Evolutionary conservation across 2,797 vertebrate species (phyloP), one percentile per base, ranked within the genome.

Genomic region (Microctenopoma steveboyesi): DNA sequence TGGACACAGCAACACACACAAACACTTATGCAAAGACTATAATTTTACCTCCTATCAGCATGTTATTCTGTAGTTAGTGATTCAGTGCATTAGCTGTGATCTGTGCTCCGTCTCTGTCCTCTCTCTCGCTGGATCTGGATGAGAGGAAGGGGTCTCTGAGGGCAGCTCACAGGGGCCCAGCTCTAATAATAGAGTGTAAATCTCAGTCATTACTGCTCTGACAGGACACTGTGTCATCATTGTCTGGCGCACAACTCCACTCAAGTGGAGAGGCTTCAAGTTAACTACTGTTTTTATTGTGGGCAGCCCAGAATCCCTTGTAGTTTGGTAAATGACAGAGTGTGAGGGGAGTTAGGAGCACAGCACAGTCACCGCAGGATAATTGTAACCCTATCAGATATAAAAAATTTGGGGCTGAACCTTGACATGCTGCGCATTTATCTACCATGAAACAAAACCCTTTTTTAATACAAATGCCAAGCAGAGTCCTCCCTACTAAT

Each of bases 121-220:
- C 76, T 60, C 74, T 76, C 60, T 66, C 11, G 50, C 76, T 79
- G 78, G 72, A 69, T 68, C 53, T 61, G 64, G 74, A 80, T 69
- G 71, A 78, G 70, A 83, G 76, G 78, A 83, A 64, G 81, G 89
- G 88, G 88, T 89, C 90, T 90, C 87, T 6, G 28, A 82, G 84
- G 89, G 85, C 84, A 79, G 67, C 79, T 85, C 83, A 80, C 82
- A 83, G 83, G 85, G 90, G 87, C 89, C 86, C 78, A 60, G 85
- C 79, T 92, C 89, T 92, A 92, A 93, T 92, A 93, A 93, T 89
- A 91, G 90, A 89, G 90, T 84, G 86, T 87, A 89, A 88, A 92
- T 90, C 89, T 89, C 86, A 89, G 88, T 91, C 89, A 91, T 92
- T 91, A 91, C 87, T 82, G 79, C 84, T 85, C 82, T 91, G 90